Percentiles rank a stretch among this genome's conserved stretches.
These are phyloP conservation scores for Peromyscus aztecus DNA, from an alignment of 2,797 vertebrate species.

Conservation along the genomic window DNA sequence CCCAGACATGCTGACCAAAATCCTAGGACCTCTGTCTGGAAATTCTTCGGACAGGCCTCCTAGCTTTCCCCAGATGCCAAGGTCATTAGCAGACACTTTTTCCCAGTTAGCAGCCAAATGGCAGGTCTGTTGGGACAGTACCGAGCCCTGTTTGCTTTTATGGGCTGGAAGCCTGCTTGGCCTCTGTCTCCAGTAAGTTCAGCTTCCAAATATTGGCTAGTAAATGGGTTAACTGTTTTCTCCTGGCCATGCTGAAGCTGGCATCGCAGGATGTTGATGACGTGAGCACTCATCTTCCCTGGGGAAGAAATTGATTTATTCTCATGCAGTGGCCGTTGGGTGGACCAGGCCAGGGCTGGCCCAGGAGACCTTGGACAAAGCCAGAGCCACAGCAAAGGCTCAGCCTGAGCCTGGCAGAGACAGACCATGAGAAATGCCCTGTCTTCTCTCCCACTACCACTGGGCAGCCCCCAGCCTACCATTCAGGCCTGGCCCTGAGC, in stretches of 20 bases:
- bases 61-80: slow-evolving; percentile 64
- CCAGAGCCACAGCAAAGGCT: background rate
- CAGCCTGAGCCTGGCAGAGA: background rate
- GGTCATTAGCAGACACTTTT: slow-evolving; percentile 70
- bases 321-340: background rate
- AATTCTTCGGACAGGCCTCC: slow-evolving; percentile 52
- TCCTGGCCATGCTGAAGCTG: slow-evolving; percentile 65
- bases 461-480: background rate
- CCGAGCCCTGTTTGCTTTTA: slow-evolving; percentile 52
- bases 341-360: slow-evolving; percentile 33
- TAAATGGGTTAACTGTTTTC: slow-evolving; percentile 83
- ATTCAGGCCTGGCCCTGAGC: background rate
- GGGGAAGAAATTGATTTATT: slow-evolving; percentile 71
- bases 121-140: slow-evolving; percentile 55
- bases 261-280: slow-evolving; percentile 48
- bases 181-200: slow-evolving; percentile 62
- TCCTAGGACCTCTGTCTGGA: slow-evolving; percentile 41
- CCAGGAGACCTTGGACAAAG: background rate
- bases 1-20: background rate
- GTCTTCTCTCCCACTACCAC: background rate
- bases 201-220: slow-evolving; percentile 76
- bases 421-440: background rate
- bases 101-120: slow-evolving; percentile 66
- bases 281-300: slow-evolving; percentile 63
- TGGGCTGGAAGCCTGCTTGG: slow-evolving; percentile 56